A percentile compares a stretch with the other conserved stretches of the same genome.
Conservation (phyloP, 2,888 invertebrate genomes). For the Drosophila robusta region DNA sequence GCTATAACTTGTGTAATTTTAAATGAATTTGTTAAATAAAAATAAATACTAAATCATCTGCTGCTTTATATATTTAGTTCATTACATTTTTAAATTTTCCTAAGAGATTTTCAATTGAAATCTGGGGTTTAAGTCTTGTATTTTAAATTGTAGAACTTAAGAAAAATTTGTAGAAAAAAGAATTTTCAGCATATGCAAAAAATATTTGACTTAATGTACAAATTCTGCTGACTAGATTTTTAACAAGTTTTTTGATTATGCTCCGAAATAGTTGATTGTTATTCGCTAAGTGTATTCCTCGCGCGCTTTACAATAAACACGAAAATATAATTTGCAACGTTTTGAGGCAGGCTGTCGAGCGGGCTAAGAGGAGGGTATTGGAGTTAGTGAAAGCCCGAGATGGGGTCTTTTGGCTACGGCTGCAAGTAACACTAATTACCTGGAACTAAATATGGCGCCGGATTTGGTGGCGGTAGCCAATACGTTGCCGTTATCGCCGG, state of each 20-base stretch:
- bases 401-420: slow-evolving; percentile 30
- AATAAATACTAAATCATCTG: too few species aligned
- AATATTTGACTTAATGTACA: too few species aligned
- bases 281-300: slow-evolving; percentile 59
- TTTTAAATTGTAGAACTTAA: too few species aligned
- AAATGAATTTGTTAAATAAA: too few species aligned
- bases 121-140: too few species aligned
- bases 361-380: not conserved
- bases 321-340: slow-evolving; percentile 77
- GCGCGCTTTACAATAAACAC: slow-evolving; percentile 77
- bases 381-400: slow-evolving; percentile 21
- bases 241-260: not conserved
- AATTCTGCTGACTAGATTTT: not conserved
- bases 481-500: slow-evolving; percentile 93
- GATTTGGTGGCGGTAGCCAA: slow-evolving; percentile 93
- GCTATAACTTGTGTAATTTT: too few species aligned
- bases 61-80: too few species aligned
- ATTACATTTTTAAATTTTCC: too few species aligned
- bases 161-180: too few species aligned
- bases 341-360: slow-evolving; percentile 36
- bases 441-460: slow-evolving; percentile 93
- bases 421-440: slow-evolving; percentile 87
- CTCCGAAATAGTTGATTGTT: not conserved
- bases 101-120: too few species aligned
- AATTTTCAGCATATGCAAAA: too few species aligned